phyloP scores from a whole-genome alignment of 2,113 vertebrate species.

The Nothobranchius kuhntae region DNA sequence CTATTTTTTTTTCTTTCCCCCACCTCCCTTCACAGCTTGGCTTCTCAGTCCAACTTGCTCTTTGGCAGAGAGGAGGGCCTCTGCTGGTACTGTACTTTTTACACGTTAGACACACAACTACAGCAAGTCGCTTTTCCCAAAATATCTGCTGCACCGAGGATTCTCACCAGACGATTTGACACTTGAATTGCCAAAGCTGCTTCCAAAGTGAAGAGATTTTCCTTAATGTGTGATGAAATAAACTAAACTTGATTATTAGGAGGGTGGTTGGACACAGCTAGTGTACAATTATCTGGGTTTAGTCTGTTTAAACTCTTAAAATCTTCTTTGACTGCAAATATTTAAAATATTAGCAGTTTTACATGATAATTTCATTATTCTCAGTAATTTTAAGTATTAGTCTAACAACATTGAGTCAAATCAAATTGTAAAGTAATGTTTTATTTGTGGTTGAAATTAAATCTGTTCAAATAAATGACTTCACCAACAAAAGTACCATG shows the following conservation, averaged over 20 bases:
- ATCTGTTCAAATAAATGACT: too few species aligned
- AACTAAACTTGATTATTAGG: too few species aligned
- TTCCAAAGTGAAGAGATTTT: not conserved
- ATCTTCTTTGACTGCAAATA: too few species aligned
- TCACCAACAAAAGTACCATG: too few species aligned
- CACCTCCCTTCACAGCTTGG: constrained; percentile 74
- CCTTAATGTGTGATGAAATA: too few species aligned
- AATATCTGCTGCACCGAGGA: constrained; percentile 31
- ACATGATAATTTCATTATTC: not conserved
- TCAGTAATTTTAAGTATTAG: too few species aligned
- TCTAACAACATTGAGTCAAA: too few species aligned
- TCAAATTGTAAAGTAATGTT: too few species aligned
- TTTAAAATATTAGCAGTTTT: not conserved
- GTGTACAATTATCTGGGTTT: too few species aligned
- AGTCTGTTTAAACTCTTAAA: too few species aligned
- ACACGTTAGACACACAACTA: constrained; percentile 33
- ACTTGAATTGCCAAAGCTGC: not conserved
- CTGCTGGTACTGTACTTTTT: constrained; percentile 78
- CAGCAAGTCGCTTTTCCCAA: constrained; percentile 29
- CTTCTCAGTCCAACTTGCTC: constrained; percentile 80
- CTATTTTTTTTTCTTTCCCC: constrained; percentile 17
- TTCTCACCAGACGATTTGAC: not conserved
- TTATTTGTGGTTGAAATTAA: too few species aligned
- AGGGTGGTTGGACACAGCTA: not conserved
- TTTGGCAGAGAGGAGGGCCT: constrained; percentile 81